Percentiles rank a stretch among this genome's conserved stretches.
These are phyloP conservation scores for Smittia aterrima DNA, from an alignment of 2,888 invertebrate genomes.

Conservation along the genomic window DNA sequence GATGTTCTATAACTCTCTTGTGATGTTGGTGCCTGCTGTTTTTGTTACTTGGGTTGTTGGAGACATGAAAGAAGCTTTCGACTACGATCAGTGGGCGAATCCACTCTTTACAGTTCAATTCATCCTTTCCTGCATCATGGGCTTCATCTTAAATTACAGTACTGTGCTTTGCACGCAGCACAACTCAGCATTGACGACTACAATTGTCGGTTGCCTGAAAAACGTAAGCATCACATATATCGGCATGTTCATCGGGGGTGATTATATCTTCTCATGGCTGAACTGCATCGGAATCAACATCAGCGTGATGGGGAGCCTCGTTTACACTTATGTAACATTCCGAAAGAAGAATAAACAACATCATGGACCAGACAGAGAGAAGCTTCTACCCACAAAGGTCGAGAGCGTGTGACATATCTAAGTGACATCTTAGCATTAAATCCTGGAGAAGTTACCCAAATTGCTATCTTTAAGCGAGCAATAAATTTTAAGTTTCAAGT, in stretches of 20 bases:
- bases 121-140: constrained; percentile 89
- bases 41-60: constrained; percentile 71
- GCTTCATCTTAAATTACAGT: constrained; percentile 92
- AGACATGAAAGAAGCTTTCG: constrained; percentile 66
- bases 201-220: constrained; percentile 96
- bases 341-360: constrained; percentile 46
- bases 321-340: constrained; percentile 86
- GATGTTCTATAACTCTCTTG: constrained; percentile 88
- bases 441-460: not conserved
- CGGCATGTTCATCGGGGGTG: constrained; percentile 97
- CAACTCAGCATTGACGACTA: constrained; percentile 98
- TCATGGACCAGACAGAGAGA: constrained; percentile 19
- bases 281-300: constrained; percentile 97
- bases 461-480: no score
- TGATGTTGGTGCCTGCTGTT: constrained; percentile 78
- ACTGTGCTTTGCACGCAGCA: constrained; percentile 92
- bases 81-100: constrained; percentile 73
- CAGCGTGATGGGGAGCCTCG: constrained; percentile 80
- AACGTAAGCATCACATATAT: constrained; percentile 96
- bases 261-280: constrained; percentile 90
- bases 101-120: constrained; percentile 77
- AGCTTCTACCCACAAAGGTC: not conserved
- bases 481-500: no score
- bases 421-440: not conserved
- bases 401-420: constrained; percentile 22